Percentiles rank a stretch among this genome's conserved stretches.
Evolutionary conservation across 2,797 vertebrate species (phyloP).

Genomic region (Sparus aurata): DNA sequence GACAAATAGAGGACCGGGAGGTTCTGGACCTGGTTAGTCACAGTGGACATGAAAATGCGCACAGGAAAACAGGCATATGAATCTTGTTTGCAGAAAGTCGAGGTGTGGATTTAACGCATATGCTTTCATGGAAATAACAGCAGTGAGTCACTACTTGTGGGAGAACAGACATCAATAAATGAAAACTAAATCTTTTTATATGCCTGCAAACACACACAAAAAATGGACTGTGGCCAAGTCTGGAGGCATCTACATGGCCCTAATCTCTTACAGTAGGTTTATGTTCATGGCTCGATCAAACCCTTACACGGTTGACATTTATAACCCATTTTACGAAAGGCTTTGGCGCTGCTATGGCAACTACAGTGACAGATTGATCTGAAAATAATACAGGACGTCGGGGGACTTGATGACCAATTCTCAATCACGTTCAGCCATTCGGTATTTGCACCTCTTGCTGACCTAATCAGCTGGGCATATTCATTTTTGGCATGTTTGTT

Average conservation of each 20-base stretch:
- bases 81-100: conserved; percentile 5
- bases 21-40: conserved; percentile 2
- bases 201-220: neutral
- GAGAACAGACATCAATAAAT: conserved; percentile 14
- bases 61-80: neutral
- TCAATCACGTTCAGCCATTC: neutral
- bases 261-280: conserved; percentile 9
- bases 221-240: conserved; percentile 1
- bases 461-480: neutral
- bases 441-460: neutral
- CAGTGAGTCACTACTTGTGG: conserved; percentile 18
- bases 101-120: conserved; percentile 22
- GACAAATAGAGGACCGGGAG: neutral
- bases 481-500: neutral
- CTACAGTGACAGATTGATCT: neutral
- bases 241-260: conserved; percentile 6
- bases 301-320: conserved; percentile 28
- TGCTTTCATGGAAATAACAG: conserved; percentile 21
- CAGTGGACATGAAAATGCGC: neutral
- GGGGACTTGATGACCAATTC: neutral
- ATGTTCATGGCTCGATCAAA: conserved; percentile 4
- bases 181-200: conserved; percentile 15
- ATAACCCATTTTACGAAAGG: conserved; percentile 4
- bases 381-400: neutral
- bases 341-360: conserved; percentile 16